A percentile compares a stretch with the other conserved stretches of the same genome.
phyloP scores from a whole-genome alignment of 2,113 vertebrate genomes.

The Cyphomyrus discorhynchus region DNA sequence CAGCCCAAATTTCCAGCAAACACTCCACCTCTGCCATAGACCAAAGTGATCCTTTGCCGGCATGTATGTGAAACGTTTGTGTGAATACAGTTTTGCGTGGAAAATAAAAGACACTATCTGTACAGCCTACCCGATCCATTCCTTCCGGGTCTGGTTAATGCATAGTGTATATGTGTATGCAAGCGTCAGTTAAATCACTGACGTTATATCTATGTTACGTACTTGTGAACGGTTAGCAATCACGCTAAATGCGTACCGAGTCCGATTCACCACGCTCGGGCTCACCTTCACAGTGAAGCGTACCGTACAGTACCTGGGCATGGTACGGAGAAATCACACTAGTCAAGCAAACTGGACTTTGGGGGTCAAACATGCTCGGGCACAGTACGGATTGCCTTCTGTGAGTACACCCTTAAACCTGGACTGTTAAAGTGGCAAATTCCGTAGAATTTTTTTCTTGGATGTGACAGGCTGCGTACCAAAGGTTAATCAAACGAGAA shows the following conservation, averaged over 20 bases:
- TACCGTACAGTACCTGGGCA: not conserved
- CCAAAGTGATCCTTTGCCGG: not conserved
- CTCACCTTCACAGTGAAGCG: not conserved
- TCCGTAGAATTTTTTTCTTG: not conserved
- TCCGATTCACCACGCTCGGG: not conserved
- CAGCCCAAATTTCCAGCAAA: not conserved
- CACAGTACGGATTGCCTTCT: not conserved
- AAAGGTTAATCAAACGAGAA: not conserved
- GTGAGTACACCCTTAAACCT: not conserved
- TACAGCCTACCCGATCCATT: not conserved
- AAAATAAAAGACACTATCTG: not conserved
- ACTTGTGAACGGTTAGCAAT: not conserved
- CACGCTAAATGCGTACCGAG: not conserved
- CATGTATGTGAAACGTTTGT: not conserved
- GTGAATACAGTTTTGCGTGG: not conserved
- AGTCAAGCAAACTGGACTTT: not conserved
- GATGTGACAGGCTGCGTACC: not conserved
- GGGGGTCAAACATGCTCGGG: not conserved
- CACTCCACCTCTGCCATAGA: not conserved
- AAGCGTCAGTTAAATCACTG: not conserved
- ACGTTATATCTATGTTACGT: not conserved
- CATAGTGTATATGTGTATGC: not conserved
- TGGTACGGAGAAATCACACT: not conserved
- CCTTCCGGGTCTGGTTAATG: not conserved
- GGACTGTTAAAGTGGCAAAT: not conserved